A percentile compares a stretch with the other conserved stretches of the same genome.
Conservation (phyloP, 2,113 vertebrate genomes). For the Dipodomys stephensi region DNA sequence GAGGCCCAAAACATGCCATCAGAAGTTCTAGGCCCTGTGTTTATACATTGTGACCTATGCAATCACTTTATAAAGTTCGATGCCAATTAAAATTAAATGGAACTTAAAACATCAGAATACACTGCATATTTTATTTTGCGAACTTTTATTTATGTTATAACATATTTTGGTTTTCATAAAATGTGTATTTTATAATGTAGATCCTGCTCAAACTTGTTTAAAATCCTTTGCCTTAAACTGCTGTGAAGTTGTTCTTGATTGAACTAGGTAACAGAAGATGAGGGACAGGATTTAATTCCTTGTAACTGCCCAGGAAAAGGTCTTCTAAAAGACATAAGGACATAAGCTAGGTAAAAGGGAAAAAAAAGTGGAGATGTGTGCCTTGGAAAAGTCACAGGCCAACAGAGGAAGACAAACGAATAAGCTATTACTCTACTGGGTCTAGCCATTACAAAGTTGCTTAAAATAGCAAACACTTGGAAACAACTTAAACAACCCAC, state of each 20-base stretch:
- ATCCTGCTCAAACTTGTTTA: not conserved
- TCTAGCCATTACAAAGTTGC: not conserved
- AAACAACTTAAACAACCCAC: not conserved
- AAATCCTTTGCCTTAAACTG: not conserved
- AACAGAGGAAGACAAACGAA: not conserved
- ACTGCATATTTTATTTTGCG: not conserved
- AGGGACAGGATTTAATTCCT: not conserved
- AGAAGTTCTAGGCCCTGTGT: not conserved
- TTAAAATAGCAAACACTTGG: not conserved
- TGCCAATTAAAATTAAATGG: not conserved
- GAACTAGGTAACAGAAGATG: not conserved
- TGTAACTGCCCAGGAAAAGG: not conserved
- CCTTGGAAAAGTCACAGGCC: not conserved
- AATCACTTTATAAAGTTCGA: not conserved
- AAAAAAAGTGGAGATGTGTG: not conserved
- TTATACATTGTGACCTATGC: not conserved
- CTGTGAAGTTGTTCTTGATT: not conserved
- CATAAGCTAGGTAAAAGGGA: not conserved
- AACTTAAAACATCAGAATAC: not conserved
- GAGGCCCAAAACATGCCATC: not conserved
- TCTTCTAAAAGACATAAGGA: constrained; percentile 15
- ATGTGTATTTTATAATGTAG: not conserved
- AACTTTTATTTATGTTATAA: not conserved
- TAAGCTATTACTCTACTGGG: not conserved
- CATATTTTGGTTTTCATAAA: not conserved